Conservation (phyloP, 2,113 vertebrate genomes). For the Crotalus helleri region DNA sequence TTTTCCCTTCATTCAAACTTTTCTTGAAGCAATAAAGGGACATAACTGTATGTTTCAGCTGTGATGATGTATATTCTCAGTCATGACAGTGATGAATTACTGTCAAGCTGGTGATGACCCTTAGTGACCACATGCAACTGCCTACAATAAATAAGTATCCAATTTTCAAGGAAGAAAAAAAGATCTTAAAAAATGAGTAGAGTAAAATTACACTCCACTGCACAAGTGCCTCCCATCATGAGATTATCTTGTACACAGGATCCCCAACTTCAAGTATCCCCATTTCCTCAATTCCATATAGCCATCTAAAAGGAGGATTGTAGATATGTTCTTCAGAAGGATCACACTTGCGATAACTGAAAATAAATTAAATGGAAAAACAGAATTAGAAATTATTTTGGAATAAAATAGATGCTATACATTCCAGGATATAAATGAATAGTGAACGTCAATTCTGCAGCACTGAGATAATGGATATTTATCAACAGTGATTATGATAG, state of each 20-base stretch:
- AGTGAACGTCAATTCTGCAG: neutral
- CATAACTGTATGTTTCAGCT: neutral
- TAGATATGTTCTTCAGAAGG: constrained; percentile 75
- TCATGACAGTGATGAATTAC: neutral
- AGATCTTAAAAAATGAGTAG: neutral
- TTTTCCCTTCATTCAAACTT: neutral
- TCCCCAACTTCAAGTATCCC: constrained; percentile 82
- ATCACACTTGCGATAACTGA: constrained; percentile 83
- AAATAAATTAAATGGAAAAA: constrained; percentile 21
- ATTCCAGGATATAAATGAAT: neutral
- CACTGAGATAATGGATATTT: neutral
- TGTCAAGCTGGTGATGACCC: neutral
- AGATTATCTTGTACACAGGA: constrained; percentile 77
- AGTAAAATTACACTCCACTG: constrained; percentile 21
- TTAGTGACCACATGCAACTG: neutral
- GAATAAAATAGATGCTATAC: neutral
- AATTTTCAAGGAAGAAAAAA: neutral
- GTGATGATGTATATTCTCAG: neutral
- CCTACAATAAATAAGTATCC: neutral
- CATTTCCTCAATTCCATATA: constrained; percentile 75
- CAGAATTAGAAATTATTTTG: neutral
- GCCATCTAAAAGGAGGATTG: constrained; percentile 83
- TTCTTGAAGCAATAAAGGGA: neutral
- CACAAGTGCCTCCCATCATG: constrained; percentile 20
- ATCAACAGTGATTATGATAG: neutral